A percentile compares a stretch with the other conserved stretches of the same genome.
These are phyloP conservation scores for Acanthochromis polyacanthus DNA, from an alignment of 2,113 vertebrate species.

Conservation along the genomic window DNA sequence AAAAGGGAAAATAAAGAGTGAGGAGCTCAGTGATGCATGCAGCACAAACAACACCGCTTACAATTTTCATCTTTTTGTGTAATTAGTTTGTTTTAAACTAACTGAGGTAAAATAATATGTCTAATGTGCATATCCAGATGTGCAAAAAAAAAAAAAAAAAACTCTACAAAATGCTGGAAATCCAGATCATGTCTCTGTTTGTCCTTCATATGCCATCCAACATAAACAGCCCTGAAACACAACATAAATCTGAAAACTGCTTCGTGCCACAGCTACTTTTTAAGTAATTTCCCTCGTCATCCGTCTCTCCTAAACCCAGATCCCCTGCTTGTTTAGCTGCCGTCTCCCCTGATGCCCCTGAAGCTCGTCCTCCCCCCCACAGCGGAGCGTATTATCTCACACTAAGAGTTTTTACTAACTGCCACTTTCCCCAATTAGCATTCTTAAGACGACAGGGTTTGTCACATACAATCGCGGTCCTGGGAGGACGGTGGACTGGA, in stretches of 20 bases:
- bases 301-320: constrained; percentile 11
- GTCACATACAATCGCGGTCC: constrained; percentile 34
- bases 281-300: constrained; percentile 7
- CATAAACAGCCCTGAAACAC: background rate
- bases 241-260: background rate
- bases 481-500: constrained; percentile 30
- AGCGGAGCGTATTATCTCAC: constrained; percentile 50
- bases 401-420: constrained; percentile 68
- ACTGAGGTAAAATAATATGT: no score
- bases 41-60: no score
- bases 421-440: constrained; percentile 63
- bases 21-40: no score
- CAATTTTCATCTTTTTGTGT: no score
- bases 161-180: background rate
- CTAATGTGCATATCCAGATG: no score
- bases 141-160: no score
- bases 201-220: background rate
- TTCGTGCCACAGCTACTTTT: background rate
- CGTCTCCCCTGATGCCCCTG: constrained; percentile 44
- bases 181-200: background rate
- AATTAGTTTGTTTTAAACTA: no score
- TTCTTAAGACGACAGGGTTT: constrained; percentile 43
- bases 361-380: constrained; percentile 43
- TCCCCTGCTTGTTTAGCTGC: constrained; percentile 22
- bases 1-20: no score